Base-by-base conservation (phyloP, 2,797 vertebrate genomes). In the Miichthys miiuy region DNA sequence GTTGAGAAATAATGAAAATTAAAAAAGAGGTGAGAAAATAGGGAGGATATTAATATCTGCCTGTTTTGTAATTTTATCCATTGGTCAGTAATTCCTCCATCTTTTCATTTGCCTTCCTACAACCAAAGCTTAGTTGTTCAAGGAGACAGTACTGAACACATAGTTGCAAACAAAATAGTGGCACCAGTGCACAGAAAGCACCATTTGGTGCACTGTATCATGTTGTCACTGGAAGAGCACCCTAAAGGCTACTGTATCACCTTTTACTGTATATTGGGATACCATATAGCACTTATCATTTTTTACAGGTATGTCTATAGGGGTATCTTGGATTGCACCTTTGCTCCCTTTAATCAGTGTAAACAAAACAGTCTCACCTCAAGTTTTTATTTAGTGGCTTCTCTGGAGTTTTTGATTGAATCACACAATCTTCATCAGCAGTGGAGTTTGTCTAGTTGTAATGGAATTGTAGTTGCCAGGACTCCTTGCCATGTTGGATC, bases 281-380 rank as follows among this genome's bases (percentile, higher is more conserved):
- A 51, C 34, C 50, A 51, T 14, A 17, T 23, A 58, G 18, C 34
- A n/a, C 18, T 20, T 57, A 5, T 11, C 17, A 9, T 20, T 27
- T 44, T 44, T 34, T 34, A 34, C 30, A 8, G 30, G 6, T 7
- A 34, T 34, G 30, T 34, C 30, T 9, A 34, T 9, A 38, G 34
- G 34, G 8, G 34, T 9, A 38, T 38, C 8, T 38, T 38, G 34
- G 34, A 38, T 38, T 38, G 25, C 16, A 30, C 16, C 8, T 30
- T 30, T 27, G 6, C 9, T 20, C 16, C 5, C 6, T 56, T 30
- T 18, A 23, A 23, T 13, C 52, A 55, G 21, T 27, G 18, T 34
- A 7, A 47, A n/a, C 23, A 52, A 56, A 60, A 61, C 51, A 74
- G 9, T 58, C 23, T 64, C 34, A 38, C 20, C 44, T 54, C 18